Evolutionary conservation across 2,113 vertebrate genomes (phyloP).

Genomic region (Protobothrops mucrosquamatus): DNA sequence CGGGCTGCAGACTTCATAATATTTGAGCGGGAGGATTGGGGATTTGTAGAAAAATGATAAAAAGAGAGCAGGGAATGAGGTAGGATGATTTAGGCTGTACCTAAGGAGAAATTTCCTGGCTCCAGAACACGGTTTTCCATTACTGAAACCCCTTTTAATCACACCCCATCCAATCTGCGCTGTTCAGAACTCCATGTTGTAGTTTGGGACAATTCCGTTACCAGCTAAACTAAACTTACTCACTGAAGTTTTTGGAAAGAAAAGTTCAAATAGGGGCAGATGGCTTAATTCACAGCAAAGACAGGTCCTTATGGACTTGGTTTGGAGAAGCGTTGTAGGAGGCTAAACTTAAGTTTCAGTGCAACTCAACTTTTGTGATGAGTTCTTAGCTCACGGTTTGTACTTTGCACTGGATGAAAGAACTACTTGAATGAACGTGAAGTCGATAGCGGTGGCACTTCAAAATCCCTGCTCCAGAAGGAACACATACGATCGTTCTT

Average conservation of each 20-base stretch:
- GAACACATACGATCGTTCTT: not conserved
- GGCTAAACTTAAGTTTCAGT: not conserved
- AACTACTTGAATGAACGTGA: conserved; percentile 33
- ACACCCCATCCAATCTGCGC: not conserved
- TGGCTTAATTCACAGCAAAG: not conserved
- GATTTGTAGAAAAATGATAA: not conserved
- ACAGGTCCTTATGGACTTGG: not conserved
- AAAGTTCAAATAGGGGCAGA: not conserved
- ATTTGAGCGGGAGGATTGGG: not conserved
- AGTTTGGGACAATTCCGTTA: not conserved
- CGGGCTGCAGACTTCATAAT: not conserved
- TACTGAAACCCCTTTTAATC: conserved; percentile 31
- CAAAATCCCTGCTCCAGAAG: not conserved
- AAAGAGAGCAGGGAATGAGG: not conserved
- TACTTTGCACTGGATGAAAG: conserved; percentile 30
- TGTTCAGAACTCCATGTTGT: not conserved
- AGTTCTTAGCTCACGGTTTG: conserved; percentile 18
- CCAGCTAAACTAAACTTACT: not conserved
- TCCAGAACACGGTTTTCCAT: conserved; percentile 36
- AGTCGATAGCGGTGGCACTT: not conserved
- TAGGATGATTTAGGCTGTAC: not conserved
- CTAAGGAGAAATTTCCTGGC: conserved; percentile 43
- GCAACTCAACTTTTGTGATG: not conserved
- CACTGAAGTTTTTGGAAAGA: not conserved
- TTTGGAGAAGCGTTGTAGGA: not conserved